Base-by-base conservation (phyloP, 2,113 vertebrate genomes). In the Hippocampus abdominalis region DNA sequence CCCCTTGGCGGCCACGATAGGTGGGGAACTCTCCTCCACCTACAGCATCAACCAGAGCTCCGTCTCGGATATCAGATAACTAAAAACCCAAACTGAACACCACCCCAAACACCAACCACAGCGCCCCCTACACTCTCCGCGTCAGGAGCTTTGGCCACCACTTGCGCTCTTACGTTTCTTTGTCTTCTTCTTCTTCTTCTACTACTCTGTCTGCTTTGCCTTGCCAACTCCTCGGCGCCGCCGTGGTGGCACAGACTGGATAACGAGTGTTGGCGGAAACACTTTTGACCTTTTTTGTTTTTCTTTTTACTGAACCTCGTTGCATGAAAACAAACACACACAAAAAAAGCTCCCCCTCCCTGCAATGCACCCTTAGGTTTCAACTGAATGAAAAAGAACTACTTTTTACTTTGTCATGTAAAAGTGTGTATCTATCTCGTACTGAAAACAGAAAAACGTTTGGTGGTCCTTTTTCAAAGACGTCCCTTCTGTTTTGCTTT, bases 11-110 rank as follows among this genome's bases (percentile, higher is more conserved):
- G 91, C 90, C 87, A 92, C 92, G 59, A 91, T 93, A 91, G 88
- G 83, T 12, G 93, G 84, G 82, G 92, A 94, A 29, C 85, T 91
- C 15, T 87, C 92, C 40, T 90, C 95, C 62, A 91, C 94, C 11
- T 98, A 95, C 94, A 92, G 92, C 67, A 93, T 96, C 80, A 91
- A 91, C 84, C 94, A 95, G 93, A 94, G 94, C 93, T 95, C 96
- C 0, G 83, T 94, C 84, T 93, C 96, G 18, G 94, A 94, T 88
- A 94, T 98, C 93, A 99, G 97, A 99, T 99, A 97, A 99, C 95
- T 96, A 91, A 77, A 60, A 84, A 89, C 71, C 92, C 91, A 57
- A 86, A 81, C 83, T 76, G 83, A 80, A 83, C 81, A 54, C 78
- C 62, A 59, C 73, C 77, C 72, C 59, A 66, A 67, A 9, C 74